These are phyloP conservation scores for Lytechinus variegatus DNA, from an alignment of 35 echinoderm and acorn worm genomes.

Conservation along the genomic window DNA sequence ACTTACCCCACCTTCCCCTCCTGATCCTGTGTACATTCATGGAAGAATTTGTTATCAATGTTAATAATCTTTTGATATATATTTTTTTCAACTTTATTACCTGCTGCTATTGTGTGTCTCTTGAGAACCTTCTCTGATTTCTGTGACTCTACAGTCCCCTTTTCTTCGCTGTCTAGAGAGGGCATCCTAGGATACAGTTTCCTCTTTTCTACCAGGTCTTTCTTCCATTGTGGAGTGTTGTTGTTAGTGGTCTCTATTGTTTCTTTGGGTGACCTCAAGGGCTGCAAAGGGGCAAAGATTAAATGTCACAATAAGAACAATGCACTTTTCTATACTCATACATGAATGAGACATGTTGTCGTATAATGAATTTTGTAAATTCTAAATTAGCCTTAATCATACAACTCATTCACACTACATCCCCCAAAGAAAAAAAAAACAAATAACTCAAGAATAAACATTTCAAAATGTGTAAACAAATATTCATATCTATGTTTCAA, in stretches of 20 bases:
- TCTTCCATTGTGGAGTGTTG: slow-evolving; percentile 35
- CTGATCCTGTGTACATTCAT: too few relatives aligned
- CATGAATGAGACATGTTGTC: too few relatives aligned
- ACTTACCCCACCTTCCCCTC: too few relatives aligned
- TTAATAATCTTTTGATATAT: too few relatives aligned
- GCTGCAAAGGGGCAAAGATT: not conserved
- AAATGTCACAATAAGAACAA: not conserved
- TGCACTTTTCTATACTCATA: not conserved
- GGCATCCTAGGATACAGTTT: not conserved
- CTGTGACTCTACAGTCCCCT: slow-evolving; percentile 10
- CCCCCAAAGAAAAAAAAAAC: too few relatives aligned
- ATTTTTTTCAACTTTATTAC: not conserved
- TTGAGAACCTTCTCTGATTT: slow-evolving; percentile 39
- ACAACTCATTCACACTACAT: too few relatives aligned
- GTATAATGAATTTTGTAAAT: too few relatives aligned
- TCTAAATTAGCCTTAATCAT: too few relatives aligned
- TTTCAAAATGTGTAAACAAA: too few relatives aligned
- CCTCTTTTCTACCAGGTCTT: slow-evolving; percentile 37
- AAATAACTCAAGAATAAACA: too few relatives aligned
- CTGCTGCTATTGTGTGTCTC: slow-evolving; percentile 47
- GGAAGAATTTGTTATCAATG: too few relatives aligned
- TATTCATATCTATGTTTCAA: too few relatives aligned
- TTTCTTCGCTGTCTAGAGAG: slow-evolving; percentile 35
- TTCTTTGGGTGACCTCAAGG: not conserved
- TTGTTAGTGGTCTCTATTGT: not conserved